Conservation (phyloP, 2,888 invertebrate genomes). For the Deilephila porcellus region DNA sequence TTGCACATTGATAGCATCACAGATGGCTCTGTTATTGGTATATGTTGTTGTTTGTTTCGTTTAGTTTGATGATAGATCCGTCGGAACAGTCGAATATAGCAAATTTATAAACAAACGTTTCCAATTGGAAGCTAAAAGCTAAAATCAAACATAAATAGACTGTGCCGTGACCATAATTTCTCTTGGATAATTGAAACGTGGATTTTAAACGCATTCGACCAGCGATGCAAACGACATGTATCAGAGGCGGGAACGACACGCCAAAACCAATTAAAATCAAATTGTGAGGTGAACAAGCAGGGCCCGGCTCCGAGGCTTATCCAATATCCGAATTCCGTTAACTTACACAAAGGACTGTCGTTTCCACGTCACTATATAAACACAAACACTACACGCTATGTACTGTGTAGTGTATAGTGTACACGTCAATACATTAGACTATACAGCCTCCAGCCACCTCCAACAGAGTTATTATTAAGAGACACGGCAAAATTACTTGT, state of each 20-base stretch:
- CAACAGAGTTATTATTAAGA: background rate
- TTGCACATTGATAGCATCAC: too few species aligned
- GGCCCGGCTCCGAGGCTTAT: conserved; percentile 61
- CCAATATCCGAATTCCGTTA: conserved; percentile 78
- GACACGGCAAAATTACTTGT: conserved; percentile 24
- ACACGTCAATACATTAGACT: conserved; percentile 40
- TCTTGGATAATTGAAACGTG: conserved; percentile 14
- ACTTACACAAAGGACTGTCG: conserved; percentile 76
- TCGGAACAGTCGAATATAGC: background rate
- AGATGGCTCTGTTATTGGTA: too few species aligned
- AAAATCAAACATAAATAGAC: conserved; percentile 15
- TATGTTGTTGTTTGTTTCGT: background rate
- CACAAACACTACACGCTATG: conserved; percentile 48
- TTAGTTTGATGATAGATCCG: background rate
- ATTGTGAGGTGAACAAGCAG: conserved; percentile 71
- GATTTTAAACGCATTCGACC: conserved; percentile 3
- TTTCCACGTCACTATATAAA: conserved; percentile 65
- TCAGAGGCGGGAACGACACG: conserved; percentile 40
- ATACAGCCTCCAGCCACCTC: background rate
- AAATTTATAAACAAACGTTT: conserved; percentile 11
- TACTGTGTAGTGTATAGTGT: conserved; percentile 17
- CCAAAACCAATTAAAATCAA: conserved; percentile 76
- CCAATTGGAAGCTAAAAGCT: background rate
- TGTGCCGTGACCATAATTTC: background rate
- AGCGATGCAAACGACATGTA: conserved; percentile 35